A percentile compares a stretch with the other conserved stretches of the same genome.
phyloP scores from a whole-genome alignment of 2,113 vertebrate genomes.

The Entosphenus tridentatus region DNA sequence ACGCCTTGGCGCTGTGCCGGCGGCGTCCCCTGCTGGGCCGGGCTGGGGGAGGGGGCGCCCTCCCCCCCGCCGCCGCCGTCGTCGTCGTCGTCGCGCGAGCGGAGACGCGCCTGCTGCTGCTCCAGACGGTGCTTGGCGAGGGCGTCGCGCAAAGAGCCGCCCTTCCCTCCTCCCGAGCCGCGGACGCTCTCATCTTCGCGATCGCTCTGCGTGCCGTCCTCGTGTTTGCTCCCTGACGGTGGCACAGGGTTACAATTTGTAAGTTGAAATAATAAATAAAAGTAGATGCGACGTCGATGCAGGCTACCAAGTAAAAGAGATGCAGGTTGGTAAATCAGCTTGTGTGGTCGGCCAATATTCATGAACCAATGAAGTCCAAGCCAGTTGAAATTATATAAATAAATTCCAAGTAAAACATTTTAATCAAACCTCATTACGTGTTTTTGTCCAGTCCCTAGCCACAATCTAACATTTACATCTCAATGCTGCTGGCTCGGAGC shows the following conservation, averaged over 20 bases:
- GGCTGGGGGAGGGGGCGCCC: neutral
- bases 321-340: neutral
- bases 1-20: neutral
- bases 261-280: constrained; percentile 11
- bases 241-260: too few relatives aligned
- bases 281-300: constrained; percentile 11
- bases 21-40: neutral
- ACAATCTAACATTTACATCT: neutral
- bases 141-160: neutral
- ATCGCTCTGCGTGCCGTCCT: constrained; percentile 90
- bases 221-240: constrained; percentile 65
- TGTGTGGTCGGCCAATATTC: too few relatives aligned
- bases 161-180: constrained; percentile 15
- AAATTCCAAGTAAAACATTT: constrained; percentile 16
- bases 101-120: constrained; percentile 1
- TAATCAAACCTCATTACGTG: constrained; percentile 17
- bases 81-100: neutral
- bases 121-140: constrained; percentile 5
- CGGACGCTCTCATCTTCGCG: constrained; percentile 63
- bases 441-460: neutral
- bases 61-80: neutral
- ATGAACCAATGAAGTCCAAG: too few relatives aligned
- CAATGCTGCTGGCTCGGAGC: constrained; percentile 10
- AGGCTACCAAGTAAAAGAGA: constrained; percentile 9
- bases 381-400: too few relatives aligned